These are phyloP conservation scores for Hesperia comma DNA, from an alignment of 2,888 invertebrate genomes.

Conservation along the genomic window DNA sequence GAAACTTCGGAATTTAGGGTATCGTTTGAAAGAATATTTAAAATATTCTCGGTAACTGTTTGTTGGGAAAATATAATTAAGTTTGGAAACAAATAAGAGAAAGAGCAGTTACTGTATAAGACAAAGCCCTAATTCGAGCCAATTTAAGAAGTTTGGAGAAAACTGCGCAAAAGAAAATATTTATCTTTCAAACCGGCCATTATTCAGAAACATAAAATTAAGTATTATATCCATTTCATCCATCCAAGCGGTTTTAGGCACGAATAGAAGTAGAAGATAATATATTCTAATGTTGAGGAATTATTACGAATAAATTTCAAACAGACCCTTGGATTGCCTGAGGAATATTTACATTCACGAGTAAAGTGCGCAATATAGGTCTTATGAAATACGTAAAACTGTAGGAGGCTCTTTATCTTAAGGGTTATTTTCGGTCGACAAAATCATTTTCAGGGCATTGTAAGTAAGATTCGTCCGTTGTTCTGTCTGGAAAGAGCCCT, in stretches of 20 bases:
- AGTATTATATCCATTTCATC: slow-evolving; percentile 20
- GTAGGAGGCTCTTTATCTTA: background rate
- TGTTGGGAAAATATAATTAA: slow-evolving; percentile 34
- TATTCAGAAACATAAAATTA: slow-evolving; percentile 24
- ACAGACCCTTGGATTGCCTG: slow-evolving; percentile 1
- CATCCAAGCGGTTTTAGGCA: slow-evolving; percentile 7
- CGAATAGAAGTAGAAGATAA: slow-evolving; percentile 11
- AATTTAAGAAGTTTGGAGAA: slow-evolving; percentile 34
- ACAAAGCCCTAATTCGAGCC: slow-evolving; percentile 32
- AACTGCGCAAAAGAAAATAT: slow-evolving; percentile 33
- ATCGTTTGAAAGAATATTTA: slow-evolving; percentile 26
- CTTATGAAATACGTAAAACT: background rate
- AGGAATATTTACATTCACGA: slow-evolving; percentile 1
- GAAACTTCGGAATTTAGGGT: background rate
- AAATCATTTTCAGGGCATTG: too few species aligned
- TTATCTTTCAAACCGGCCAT: slow-evolving; percentile 26
- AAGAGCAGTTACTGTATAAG: slow-evolving; percentile 28
- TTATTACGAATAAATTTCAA: slow-evolving; percentile 18
- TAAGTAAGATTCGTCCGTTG: too few species aligned
- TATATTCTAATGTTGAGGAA: slow-evolving; percentile 16
- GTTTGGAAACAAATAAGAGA: slow-evolving; percentile 34
- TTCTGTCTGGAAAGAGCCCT: too few species aligned
- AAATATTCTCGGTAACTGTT: slow-evolving; percentile 32
- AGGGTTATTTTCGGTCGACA: too few species aligned
- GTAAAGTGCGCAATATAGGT: background rate